These are phyloP conservation scores for Drosophila imparisetae DNA, from an alignment of 2,888 invertebrate species.

Conservation along the genomic window DNA sequence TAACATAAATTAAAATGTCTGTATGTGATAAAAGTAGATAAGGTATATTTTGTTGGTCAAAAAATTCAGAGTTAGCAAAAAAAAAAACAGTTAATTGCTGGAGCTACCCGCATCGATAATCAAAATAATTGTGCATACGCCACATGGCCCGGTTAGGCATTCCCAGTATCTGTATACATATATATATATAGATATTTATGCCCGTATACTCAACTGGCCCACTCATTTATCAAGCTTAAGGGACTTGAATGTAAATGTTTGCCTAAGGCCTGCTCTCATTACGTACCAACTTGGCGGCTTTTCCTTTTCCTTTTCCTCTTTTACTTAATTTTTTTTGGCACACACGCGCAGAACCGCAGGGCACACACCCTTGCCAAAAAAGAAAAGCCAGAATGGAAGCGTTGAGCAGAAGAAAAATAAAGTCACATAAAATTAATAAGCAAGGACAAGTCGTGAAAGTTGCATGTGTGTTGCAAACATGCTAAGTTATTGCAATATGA, in stretches of 20 bases:
- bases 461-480: constrained; percentile 64
- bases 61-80: background rate
- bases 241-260: constrained; percentile 70
- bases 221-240: constrained; percentile 81
- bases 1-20: background rate
- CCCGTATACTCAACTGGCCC: constrained; percentile 41
- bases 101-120: constrained; percentile 18
- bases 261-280: constrained; percentile 56
- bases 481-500: constrained; percentile 82
- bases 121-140: constrained; percentile 47
- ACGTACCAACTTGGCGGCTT: constrained; percentile 33
- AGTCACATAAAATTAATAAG: constrained; percentile 80
- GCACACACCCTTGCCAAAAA: constrained; percentile 45
- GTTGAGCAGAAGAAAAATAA: constrained; percentile 39
- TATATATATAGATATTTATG: background rate
- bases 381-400: constrained; percentile 2
- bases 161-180: constrained; percentile 4
- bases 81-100: constrained; percentile 6
- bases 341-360: constrained; percentile 40
- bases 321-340: constrained; percentile 48
- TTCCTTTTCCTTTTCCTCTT: constrained; percentile 27
- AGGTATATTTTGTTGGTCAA: too few relatives aligned
- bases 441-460: constrained; percentile 39
- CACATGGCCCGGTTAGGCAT: constrained; percentile 39
- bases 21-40: too few relatives aligned